phyloP scores from a whole-genome alignment of 2,888 invertebrate genomes.

The Cheilosia vulpina region DNA sequence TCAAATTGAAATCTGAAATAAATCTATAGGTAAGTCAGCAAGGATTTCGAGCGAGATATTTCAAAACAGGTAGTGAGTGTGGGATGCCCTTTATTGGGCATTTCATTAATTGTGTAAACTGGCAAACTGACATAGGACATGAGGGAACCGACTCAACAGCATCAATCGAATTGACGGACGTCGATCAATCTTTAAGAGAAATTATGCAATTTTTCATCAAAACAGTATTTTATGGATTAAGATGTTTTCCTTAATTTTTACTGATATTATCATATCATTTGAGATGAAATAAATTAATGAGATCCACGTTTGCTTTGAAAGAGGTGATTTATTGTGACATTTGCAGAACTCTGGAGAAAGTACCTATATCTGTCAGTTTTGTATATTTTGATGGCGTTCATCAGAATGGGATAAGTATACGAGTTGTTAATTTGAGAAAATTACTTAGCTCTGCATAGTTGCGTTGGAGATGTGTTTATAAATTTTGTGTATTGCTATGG shows the following conservation, averaged over 20 bases:
- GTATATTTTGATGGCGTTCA: no score
- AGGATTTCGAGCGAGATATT: not conserved
- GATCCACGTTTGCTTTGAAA: not conserved
- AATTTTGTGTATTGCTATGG: no score
- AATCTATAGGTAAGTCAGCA: not conserved
- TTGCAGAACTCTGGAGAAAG: not conserved
- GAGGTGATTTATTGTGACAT: conserved; percentile 32
- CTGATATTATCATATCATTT: conserved; percentile 28
- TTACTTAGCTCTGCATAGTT: no score
- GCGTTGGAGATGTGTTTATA: no score
- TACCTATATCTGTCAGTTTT: not conserved
- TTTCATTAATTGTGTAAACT: conserved; percentile 60
- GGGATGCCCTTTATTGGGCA: not conserved
- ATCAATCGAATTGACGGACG: conserved; percentile 14
- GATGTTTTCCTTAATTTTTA: conserved; percentile 21
- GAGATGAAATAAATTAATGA: conserved; percentile 43
- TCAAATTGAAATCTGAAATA: conserved; percentile 34
- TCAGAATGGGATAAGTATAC: no score
- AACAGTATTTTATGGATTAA: conserved; percentile 12
- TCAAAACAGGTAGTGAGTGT: conserved; percentile 29
- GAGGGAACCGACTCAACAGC: not conserved
- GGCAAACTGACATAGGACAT: conserved; percentile 1
- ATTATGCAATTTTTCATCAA: conserved; percentile 36
- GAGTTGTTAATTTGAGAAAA: no score
- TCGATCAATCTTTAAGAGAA: conserved; percentile 23